Conservation (phyloP, 2,797 vertebrate genomes). For the Capromys pilorides region DNA sequence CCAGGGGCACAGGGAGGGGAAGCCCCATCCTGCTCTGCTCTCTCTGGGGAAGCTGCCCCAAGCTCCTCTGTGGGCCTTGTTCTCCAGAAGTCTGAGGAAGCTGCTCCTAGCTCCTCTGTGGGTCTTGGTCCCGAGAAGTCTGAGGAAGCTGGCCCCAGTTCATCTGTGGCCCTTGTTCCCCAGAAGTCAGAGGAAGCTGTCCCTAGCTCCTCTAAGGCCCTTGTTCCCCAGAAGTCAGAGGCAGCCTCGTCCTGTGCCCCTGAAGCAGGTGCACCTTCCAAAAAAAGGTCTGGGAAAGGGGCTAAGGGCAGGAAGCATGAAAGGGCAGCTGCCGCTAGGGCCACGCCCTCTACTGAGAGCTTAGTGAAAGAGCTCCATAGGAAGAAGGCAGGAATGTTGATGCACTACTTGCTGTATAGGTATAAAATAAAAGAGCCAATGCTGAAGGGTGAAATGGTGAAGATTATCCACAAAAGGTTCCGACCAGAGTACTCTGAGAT, state of each 20-base stretch:
- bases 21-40: not conserved
- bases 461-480: not conserved
- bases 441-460: not conserved
- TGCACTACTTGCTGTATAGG: conserved; percentile 13
- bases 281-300: not conserved
- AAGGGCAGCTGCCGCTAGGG: not conserved
- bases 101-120: too few relatives aligned
- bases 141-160: not conserved
- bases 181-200: not conserved
- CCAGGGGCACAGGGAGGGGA: not conserved
- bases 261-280: not conserved
- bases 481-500: not conserved
- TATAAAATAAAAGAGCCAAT: conserved; percentile 1
- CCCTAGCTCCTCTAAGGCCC: not conserved
- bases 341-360: not conserved
- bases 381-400: not conserved
- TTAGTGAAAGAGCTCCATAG: not conserved
- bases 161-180: not conserved
- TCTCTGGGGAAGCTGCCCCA: too few relatives aligned
- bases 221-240: not conserved
- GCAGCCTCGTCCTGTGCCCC: not conserved
- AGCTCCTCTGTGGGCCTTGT: too few relatives aligned
- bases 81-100: too few relatives aligned
- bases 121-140: too few relatives aligned
- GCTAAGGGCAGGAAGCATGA: not conserved